phyloP scores from a whole-genome alignment of 2,888 invertebrate genomes.

The Drosophila nigritarsus region DNA sequence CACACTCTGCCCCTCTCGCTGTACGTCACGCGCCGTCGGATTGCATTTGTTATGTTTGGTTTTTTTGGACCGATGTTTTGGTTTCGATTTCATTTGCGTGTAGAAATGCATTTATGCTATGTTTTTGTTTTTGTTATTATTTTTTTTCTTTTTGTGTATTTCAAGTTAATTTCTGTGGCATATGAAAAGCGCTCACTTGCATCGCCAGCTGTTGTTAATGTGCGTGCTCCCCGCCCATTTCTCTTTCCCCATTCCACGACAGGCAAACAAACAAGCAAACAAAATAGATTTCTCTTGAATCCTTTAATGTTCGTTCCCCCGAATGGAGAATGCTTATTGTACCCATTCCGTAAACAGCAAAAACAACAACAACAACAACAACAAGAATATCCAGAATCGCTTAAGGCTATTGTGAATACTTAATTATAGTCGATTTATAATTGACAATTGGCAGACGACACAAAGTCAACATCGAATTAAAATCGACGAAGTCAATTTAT shows the following conservation, averaged over 20 bases:
- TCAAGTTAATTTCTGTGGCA: constrained; percentile 28
- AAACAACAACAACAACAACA: not conserved
- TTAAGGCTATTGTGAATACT: constrained; percentile 7
- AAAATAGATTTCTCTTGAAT: constrained; percentile 20
- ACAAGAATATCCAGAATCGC: not conserved
- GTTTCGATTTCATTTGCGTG: constrained; percentile 64
- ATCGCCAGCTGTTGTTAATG: constrained; percentile 33
- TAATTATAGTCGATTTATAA: constrained; percentile 9
- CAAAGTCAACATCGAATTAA: not conserved
- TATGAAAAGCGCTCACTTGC: constrained; percentile 6
- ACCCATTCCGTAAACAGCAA: not conserved
- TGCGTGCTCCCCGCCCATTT: constrained; percentile 3
- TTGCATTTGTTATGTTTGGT: constrained; percentile 41
- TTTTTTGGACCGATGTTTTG: constrained; percentile 60
- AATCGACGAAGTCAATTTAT: not conserved
- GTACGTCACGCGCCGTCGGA: constrained; percentile 33
- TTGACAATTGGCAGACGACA: constrained; percentile 7
- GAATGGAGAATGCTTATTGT: not conserved
- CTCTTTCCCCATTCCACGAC: not conserved
- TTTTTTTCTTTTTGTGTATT: constrained; percentile 2
- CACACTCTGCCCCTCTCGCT: not conserved
- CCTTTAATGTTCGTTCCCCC: constrained; percentile 9
- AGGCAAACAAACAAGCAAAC: constrained; percentile 1
- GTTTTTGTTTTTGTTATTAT: not conserved
- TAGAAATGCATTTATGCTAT: constrained; percentile 47